Conservation (phyloP, 2,113 vertebrate genomes). For the Calcarius ornatus region DNA sequence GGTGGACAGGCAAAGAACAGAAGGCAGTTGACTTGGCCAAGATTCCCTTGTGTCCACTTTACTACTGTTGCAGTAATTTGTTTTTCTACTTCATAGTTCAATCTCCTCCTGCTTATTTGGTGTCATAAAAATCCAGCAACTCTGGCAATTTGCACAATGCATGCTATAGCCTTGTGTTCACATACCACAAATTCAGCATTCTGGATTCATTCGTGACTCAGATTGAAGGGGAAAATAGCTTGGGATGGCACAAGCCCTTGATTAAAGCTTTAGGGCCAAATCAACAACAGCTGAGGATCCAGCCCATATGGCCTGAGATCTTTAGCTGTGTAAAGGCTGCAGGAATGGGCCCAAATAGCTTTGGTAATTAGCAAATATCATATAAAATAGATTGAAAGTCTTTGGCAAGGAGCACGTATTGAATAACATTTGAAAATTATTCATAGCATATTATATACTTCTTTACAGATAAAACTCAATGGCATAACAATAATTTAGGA, state of each 20-base stretch:
- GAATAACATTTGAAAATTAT: slow-evolving; percentile 31
- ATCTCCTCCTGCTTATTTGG: slow-evolving; percentile 49
- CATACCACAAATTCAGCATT: slow-evolving; percentile 40
- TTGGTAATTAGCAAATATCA: slow-evolving; percentile 50
- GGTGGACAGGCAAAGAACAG: not conserved
- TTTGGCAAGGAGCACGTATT: not conserved
- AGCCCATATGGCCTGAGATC: slow-evolving; percentile 54
- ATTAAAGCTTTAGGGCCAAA: slow-evolving; percentile 66
- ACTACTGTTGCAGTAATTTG: slow-evolving; percentile 43
- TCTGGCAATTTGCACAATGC: slow-evolving; percentile 38
- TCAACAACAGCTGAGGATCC: slow-evolving; percentile 60
- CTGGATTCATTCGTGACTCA: slow-evolving; percentile 42
- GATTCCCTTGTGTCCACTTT: not conserved
- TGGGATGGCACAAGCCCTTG: slow-evolving; percentile 49
- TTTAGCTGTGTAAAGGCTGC: slow-evolving; percentile 52
- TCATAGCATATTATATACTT: slow-evolving; percentile 9
- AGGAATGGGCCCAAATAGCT: slow-evolving; percentile 61
- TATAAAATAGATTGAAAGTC: slow-evolving; percentile 58
- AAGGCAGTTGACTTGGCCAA: slow-evolving; percentile 21
- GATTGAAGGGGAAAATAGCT: slow-evolving; percentile 38
- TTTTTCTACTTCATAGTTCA: slow-evolving; percentile 49
- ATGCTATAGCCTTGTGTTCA: slow-evolving; percentile 24
- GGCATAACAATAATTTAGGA: not conserved
- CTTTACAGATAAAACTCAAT: slow-evolving; percentile 3
- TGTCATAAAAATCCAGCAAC: slow-evolving; percentile 46